Evolutionary conservation across 2,888 invertebrate species (phyloP), one percentile per base, ranked within the genome.

Genomic region (Noctua comes): DNA sequence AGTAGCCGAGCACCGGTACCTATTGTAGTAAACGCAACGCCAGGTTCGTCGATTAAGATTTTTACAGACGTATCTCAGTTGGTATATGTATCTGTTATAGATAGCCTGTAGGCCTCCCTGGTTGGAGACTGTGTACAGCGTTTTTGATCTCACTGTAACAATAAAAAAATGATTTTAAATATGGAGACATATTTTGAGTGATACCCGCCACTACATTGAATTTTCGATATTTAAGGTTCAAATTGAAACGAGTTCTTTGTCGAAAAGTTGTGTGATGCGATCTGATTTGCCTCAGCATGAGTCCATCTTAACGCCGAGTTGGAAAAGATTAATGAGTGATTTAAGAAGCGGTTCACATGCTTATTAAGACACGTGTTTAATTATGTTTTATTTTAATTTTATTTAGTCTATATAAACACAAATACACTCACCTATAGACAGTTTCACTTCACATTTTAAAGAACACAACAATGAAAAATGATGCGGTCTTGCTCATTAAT

Each of bases 1-100:
- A 18, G 90, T 88, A 0, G 96, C 97, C 0, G 93, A 93, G 79
- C 97, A 97, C 31, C 92, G 62, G 16, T 48, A 83, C 8, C 81
- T 89, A 31, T 93, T 90, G 81, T 96, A 95, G 79, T 95, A 94
- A n/a, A 95, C 91, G 81, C 97, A 97, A 5, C 95, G 93, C 97
- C 97, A 97, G 71, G 88, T 76, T 11, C 88, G 72, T 62, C 87
- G 70, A 59, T 92, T 91, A 5, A 90, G 86, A 73, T 88, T 90
- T 8, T 91, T 79, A 13, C 36, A 87, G 2, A 92, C 90, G 82
- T 96, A 93, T 83, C 94, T 93, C 81, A 95, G 83, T 80, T 93
- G 94, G 90, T 96, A 96, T 36, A 96, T 84, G 79, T 91, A 96
- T 8, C 96, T 91, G 80, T 96, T 96, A 51, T 95, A 84, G 0